Evolutionary conservation across 2,888 invertebrate species (phyloP), one percentile per base, ranked within the genome.

Genomic region (Polydrusus pterygomalis): DNA sequence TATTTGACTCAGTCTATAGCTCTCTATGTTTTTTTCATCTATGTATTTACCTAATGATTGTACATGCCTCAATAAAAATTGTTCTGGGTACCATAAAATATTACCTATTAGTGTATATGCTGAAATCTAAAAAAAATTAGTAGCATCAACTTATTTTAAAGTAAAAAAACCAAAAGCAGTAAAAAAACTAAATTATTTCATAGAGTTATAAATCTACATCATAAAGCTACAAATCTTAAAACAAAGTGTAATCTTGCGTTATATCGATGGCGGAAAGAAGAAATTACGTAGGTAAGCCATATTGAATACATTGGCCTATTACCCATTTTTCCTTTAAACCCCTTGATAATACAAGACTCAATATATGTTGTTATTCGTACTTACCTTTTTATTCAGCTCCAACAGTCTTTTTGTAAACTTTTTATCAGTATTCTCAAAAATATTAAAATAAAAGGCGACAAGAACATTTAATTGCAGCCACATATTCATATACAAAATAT

Each of bases 81-180:
- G 90, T 85, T 94, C 94, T 0, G 97, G 96, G 83, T 94, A 92
- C 96, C 97, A 98, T 69, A 96, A 87, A 15, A 94, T 90, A 84
- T 95, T 95, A 0, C 96, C 96, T 74, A 92, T 90, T 40, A 98
- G 87, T 58, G 93, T 93, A 74, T 97, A 92, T 40, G 94, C 94
- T 79, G 94, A 94, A 56, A 94, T 91, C 91, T 95, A 73, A 70
- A 81, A 71, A 20, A 47, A 67, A 9, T 20, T 13, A 13, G 30
- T 15, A 1, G 9, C n/a, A 6, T 34, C 15, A 8, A 56, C 8
- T 15, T 34, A 15, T 30, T 25, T 30, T 25, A 7, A 1, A 17
- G 17, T n/a, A n/a, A n/a, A 1, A n/a, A 9, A 17, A 47, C 3
- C 5, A 47, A 47, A 17, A 47, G 5, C 8, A 47, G 45, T 15